Evolutionary conservation across 1,140 invertebrate species (phyloP).

Genomic region (Cherax quadricarinatus): DNA sequence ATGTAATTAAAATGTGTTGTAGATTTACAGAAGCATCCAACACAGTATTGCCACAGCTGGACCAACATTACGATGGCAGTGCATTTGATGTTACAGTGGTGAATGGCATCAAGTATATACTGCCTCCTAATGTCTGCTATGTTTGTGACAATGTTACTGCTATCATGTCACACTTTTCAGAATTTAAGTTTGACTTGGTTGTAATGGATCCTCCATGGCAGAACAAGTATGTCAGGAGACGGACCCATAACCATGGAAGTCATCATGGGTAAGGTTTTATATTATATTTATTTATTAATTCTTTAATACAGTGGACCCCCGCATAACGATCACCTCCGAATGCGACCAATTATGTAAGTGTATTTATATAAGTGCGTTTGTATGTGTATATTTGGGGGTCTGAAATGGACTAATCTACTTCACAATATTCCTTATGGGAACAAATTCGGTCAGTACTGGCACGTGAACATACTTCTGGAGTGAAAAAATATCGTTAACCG

Average conservation of each 20-base stretch:
- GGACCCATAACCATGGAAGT: conserved; percentile 81
- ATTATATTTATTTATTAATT: background rate
- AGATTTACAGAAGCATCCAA: conserved; percentile 42
- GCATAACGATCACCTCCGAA: no score
- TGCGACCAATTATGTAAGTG: no score
- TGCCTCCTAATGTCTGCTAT: conserved; percentile 77
- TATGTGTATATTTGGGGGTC: no score
- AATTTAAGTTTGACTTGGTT: conserved; percentile 85
- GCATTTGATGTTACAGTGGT: conserved; percentile 73
- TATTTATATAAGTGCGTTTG: no score
- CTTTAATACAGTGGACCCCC: no score
- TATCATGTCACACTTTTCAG: conserved; percentile 74
- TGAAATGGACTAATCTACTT: no score
- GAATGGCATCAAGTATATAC: conserved; percentile 76
- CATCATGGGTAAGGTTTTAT: conserved; percentile 78
- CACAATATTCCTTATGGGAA: no score
- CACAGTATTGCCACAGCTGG: conserved; percentile 3
- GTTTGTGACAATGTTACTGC: conserved; percentile 78
- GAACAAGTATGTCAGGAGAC: conserved; percentile 92
- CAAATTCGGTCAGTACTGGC: no score
- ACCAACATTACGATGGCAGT: background rate
- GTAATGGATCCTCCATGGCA: conserved; percentile 95
- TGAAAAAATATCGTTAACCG: no score
- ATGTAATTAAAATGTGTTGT: background rate
- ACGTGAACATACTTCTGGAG: no score